Conservation (phyloP, 1,140 invertebrate species). For the Vanessa atalanta region DNA sequence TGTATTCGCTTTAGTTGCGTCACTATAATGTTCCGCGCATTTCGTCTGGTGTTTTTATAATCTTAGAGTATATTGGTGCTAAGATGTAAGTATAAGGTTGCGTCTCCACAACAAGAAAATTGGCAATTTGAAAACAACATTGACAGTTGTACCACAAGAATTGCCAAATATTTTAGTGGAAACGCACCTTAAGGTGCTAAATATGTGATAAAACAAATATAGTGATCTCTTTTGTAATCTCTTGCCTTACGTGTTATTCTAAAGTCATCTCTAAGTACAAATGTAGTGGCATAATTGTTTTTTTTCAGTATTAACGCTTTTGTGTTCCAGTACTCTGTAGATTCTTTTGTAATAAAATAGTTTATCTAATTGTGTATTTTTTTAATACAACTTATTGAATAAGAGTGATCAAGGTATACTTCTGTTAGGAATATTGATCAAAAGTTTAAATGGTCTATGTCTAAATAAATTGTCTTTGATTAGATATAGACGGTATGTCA, state of each 20-base stretch:
- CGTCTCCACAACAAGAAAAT: too few relatives aligned
- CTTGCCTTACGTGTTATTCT: conserved; percentile 43
- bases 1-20: too few relatives aligned
- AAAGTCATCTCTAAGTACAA: conserved; percentile 46
- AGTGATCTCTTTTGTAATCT: conserved; percentile 47
- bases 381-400: neutral
- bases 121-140: too few relatives aligned
- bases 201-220: conserved; percentile 44
- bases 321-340: conserved; percentile 58
- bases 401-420: neutral
- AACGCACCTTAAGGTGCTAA: conserved; percentile 38
- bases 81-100: neutral
- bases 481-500: too few relatives aligned
- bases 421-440: too few relatives aligned
- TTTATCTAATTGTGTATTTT: conserved; percentile 4
- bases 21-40: too few relatives aligned
- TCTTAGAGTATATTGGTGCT: conserved; percentile 13
- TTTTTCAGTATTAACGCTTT: conserved; percentile 61
- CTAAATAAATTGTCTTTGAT: too few relatives aligned
- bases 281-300: conserved; percentile 50
- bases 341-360: conserved; percentile 22
- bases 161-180: too few relatives aligned
- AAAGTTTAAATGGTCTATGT: too few relatives aligned
- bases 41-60: too few relatives aligned
- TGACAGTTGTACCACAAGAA: too few relatives aligned